Evolutionary conservation across 2,888 invertebrate genomes (phyloP), one percentile per base, ranked within the genome.

Genomic region (Rugalucina vietnamica): DNA sequence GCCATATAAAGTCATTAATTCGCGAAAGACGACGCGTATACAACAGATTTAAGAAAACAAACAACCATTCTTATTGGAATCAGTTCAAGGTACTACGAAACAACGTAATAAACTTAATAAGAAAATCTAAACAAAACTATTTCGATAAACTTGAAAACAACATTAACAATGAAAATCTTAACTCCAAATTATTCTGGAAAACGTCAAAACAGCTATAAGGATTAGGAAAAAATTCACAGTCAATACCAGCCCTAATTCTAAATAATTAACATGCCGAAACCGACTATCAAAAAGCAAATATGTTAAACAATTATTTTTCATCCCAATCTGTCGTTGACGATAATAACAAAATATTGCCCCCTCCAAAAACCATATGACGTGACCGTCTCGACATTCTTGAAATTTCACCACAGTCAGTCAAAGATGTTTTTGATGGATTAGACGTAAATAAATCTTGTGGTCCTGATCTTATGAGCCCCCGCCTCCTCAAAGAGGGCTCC

Each of bases 271-370:
- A 18, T 39, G 49, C 65, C 2, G 29, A 65, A n/a, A 34, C 57
- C 32, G 32, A 77, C 70, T 18, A 32, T 36, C 60, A 57, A 14
- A 76, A 65, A 29, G 65, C 69, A 27, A 32, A 39, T n/a, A 29
- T 77, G 24, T 65, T 77, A 21, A 77, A 77, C 27, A 34, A 14
- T 4, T 69, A 32, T 65, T 77, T 77, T 65, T 21, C 24, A n/a
- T 43, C 65, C 8, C 65, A 65, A 37, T 14, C 69, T 10, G 1
- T 12, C 49, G 37, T 76, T 24, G 29, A 60, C 1, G 21, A 10
- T 29, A 43, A 24, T 8, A 29, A 43, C 32, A 24, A 37, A 2
- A 24, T 27, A 3, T 34, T 49, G 8, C 73, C 73, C 24, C 21
- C 12, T 27, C 32, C n/a, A 43, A 24, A n/a, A 3, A n/a, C n/a